phyloP scores from a whole-genome alignment of 1,140 invertebrate species.

The Drosophila sp. region DNA sequence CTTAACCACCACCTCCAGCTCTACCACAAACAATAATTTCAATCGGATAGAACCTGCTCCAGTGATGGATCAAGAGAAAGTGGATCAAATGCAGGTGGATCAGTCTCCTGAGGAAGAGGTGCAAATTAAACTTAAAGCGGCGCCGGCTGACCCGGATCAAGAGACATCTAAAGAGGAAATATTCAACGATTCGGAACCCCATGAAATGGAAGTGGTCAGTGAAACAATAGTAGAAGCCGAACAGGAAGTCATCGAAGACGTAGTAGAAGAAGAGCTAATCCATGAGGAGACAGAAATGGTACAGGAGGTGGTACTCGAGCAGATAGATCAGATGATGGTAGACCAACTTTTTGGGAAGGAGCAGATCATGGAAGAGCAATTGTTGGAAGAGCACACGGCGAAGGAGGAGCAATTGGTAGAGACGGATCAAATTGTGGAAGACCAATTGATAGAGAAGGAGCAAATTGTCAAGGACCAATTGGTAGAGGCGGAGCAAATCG shows the following conservation, averaged over 20 bases:
- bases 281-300: not conserved
- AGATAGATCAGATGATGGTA: not conserved
- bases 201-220: conserved; percentile 52
- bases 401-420: not conserved
- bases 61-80: not conserved
- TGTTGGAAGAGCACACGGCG: conserved; percentile 3
- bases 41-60: conserved; percentile 23
- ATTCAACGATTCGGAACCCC: conserved; percentile 39
- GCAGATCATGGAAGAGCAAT: not conserved
- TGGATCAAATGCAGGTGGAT: not conserved
- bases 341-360: conserved; percentile 23
- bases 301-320: conserved; percentile 22
- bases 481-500: not conserved
- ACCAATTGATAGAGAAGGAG: no score
- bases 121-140: conserved; percentile 15
- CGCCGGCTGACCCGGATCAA: conserved; percentile 8
- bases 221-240: conserved; percentile 55
- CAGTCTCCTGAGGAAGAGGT: conserved; percentile 16
- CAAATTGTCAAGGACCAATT: conserved; percentile 17
- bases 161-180: conserved; percentile 38
- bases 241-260: conserved; percentile 41
- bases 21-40: conserved; percentile 17
- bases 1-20: conserved; percentile 31
- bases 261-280: not conserved
- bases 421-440: not conserved